Conservation (phyloP, 2,797 vertebrate genomes). For the Sebastes reedi region DNA sequence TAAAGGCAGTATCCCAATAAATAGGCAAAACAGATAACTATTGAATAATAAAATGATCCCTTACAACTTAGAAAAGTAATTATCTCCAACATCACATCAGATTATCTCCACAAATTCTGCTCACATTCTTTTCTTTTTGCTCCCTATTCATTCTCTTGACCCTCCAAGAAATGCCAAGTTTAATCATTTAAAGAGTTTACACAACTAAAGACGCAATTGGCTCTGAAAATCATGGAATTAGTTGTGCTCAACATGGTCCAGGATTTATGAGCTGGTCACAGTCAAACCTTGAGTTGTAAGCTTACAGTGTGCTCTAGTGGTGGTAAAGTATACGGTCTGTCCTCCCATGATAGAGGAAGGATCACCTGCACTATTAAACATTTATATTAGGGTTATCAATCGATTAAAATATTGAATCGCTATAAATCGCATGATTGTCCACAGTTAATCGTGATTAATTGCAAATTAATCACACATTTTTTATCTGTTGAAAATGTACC, state of each 20-base stretch:
- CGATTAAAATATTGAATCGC: no score
- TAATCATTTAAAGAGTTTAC: constrained; percentile 12
- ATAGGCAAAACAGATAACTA: background rate
- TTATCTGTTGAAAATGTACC: no score
- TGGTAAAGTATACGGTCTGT: constrained; percentile 5
- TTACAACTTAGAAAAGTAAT: constrained; percentile 10
- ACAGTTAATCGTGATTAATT: no score
- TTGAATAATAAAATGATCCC: background rate
- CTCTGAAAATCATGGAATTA: background rate
- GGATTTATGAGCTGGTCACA: background rate
- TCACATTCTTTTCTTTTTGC: background rate
- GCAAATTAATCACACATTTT: no score
- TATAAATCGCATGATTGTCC: no score
- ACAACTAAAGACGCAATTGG: background rate
- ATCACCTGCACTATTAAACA: background rate
- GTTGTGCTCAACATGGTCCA: background rate
- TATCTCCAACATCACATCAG: constrained; percentile 1
- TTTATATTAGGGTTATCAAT: background rate
- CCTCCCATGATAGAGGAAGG: background rate
- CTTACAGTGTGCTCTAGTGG: constrained; percentile 75
- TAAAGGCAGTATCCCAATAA: background rate
- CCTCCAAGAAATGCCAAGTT: background rate
- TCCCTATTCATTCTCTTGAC: background rate
- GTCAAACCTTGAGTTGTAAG: background rate
- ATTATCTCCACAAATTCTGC: constrained; percentile 7